phyloP scores from a whole-genome alignment of 2,888 invertebrate genomes.

The Meloe dianella region DNA sequence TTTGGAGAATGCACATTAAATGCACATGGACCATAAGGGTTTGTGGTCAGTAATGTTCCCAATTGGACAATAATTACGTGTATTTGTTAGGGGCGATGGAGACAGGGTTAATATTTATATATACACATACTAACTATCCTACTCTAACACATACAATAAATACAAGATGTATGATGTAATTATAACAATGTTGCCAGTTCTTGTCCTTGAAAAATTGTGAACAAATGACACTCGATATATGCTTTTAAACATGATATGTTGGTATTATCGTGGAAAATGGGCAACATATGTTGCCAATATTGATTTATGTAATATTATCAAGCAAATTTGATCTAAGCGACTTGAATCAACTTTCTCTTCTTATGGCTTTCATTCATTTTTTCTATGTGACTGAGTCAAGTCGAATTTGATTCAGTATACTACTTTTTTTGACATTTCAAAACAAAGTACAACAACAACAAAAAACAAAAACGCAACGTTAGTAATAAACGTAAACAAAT shows the following conservation, averaged over 20 bases:
- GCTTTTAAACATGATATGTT: no score
- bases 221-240: no score
- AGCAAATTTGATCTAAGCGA: background rate
- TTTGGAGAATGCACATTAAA: conserved; percentile 54
- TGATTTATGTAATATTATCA: background rate
- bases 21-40: conserved; percentile 54
- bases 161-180: background rate
- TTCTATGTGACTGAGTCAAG: background rate
- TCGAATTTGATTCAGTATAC: background rate
- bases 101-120: background rate
- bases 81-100: background rate
- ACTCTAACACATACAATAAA: background rate
- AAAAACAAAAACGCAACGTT: background rate
- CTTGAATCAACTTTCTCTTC: background rate
- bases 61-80: conserved; percentile 49
- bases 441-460: background rate
- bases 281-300: background rate
- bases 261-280: background rate
- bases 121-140: background rate
- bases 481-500: conserved; percentile 2
- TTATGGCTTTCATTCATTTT: no score
- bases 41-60: conserved; percentile 46
- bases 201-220: background rate
- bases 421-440: background rate
- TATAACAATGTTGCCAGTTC: background rate